Evolutionary conservation across 2,797 vertebrate genomes (phyloP).

Genomic region (Cuculus canorus): DNA sequence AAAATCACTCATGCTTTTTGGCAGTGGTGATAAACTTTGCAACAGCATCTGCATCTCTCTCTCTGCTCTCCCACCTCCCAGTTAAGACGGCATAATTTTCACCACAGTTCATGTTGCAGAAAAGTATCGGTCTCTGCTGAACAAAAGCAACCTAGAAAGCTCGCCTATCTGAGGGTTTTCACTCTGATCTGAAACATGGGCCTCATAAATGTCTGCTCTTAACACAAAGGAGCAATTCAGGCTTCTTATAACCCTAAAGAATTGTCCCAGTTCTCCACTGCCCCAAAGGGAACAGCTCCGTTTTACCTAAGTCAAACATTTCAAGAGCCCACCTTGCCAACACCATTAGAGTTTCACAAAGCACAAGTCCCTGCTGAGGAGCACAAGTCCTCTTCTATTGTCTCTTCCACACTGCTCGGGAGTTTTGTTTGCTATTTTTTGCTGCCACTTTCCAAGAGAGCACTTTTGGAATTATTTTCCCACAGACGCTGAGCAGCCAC

Average conservation of each 20-base stretch:
- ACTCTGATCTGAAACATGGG: background rate
- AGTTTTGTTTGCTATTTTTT: background rate
- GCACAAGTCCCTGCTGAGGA: background rate
- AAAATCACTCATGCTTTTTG: background rate
- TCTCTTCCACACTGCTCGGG: background rate
- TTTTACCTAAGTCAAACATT: background rate
- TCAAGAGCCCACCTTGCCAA: background rate
- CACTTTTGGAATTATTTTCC: slow-evolving; percentile 15
- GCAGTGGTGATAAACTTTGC: background rate
- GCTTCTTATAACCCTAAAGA: background rate
- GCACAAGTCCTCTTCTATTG: background rate
- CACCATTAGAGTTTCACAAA: background rate
- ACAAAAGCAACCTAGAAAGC: background rate
- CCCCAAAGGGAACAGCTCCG: background rate
- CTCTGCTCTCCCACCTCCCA: background rate
- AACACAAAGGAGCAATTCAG: slow-evolving; percentile 51
- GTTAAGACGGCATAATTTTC: background rate
- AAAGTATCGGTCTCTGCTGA: background rate
- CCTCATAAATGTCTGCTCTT: background rate
- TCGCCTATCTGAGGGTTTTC: background rate
- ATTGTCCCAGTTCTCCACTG: background rate
- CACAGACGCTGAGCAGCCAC: background rate
- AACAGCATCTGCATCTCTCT: background rate
- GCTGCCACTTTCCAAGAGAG: background rate
- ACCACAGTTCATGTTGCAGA: background rate